Conservation (phyloP, 64 coral and sea anemone genomes). For the Dendronephthya gigantea region DNA sequence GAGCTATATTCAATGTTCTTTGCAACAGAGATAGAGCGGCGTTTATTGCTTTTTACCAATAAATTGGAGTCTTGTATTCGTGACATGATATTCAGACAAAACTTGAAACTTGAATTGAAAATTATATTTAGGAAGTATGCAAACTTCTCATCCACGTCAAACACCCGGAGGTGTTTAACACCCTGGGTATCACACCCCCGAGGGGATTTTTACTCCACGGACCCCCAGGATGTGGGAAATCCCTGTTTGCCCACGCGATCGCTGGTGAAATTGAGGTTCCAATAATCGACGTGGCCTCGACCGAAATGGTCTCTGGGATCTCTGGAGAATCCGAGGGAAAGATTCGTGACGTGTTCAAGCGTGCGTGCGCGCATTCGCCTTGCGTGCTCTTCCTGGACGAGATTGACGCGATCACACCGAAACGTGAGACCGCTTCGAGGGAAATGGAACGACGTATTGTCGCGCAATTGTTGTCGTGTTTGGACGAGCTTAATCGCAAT, state of each 20-base stretch:
- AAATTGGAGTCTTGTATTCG: too few relatives aligned
- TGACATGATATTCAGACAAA: too few relatives aligned
- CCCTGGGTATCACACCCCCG: slow-evolving; percentile 74
- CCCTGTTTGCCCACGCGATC: slow-evolving; percentile 81
- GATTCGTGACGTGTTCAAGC: slow-evolving; percentile 77
- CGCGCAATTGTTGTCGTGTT: slow-evolving; percentile 74
- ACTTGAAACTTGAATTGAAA: too few relatives aligned
- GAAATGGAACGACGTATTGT: slow-evolving; percentile 98
- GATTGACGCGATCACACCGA: slow-evolving; percentile 91
- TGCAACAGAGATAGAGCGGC: too few relatives aligned
- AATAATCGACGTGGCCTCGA: slow-evolving; percentile 75
- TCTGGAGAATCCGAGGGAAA: slow-evolving; percentile 93
- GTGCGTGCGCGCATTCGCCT: slow-evolving; percentile 60
- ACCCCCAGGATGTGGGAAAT: slow-evolving; percentile 94
- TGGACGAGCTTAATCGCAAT: slow-evolving; percentile 90
- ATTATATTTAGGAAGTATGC: slow-evolving; percentile 38
- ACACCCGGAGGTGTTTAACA: slow-evolving; percentile 83
- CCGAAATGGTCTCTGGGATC: slow-evolving; percentile 89
- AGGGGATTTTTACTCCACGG: slow-evolving; percentile 95
- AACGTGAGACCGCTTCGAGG: slow-evolving; percentile 90
- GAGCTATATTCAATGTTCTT: too few relatives aligned
- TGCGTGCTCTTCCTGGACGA: slow-evolving; percentile 97
- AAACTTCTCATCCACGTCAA: slow-evolving; percentile 82
- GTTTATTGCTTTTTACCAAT: too few relatives aligned
- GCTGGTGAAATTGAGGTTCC: slow-evolving; percentile 88